Evolutionary conservation across 2,113 vertebrate genomes (phyloP), one percentile per base, ranked within the genome.

Genomic region (Pangasianodon hypophthalmus): DNA sequence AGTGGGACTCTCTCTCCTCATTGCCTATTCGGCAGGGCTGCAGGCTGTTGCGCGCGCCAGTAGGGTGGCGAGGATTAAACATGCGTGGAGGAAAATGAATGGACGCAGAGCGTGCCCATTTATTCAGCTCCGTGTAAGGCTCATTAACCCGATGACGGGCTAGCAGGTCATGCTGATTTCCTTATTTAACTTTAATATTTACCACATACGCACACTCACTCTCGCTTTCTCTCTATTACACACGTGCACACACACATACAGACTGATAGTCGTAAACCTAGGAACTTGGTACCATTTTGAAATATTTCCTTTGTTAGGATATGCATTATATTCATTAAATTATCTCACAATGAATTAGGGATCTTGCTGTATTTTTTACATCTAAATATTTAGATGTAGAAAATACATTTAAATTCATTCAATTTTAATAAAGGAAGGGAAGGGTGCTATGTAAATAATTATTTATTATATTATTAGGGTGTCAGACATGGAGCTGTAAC

Each of bases 31-130:
- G 85, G 93, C 92, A 96, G 96, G 96, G 93, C 91, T 96, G 87
- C 96, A 96, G 96, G 96, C 96, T 96, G 96, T 96, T 96, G 96
- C 95, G 83, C 93, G 26, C 94, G 93, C 94, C 94, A 94, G 94
- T 93, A 93, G 93, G 91, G 93, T 93, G 93, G 94, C 93, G 94
- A 93, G 94, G 94, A 96, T 96, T 95, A 96, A 96, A 96, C 96
- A 96, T 96, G 96, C 96, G 96, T 96, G 96, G 86, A 82, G 80
- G 90, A 92, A 92, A 93, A 88, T 93, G 95, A 96, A 96, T 96
- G 95, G 94, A 94, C 37, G 94, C 91, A 95, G 95, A 96, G 96
- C 92, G 96, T 96, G 96, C 95, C 96, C 93, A 95, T 95, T 95
- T 95, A 95, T 95, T 96, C 93, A 94, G 93, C 91, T 94, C 91